Percentiles rank a stretch among this genome's conserved stretches.
phyloP scores from a whole-genome alignment of 2,113 vertebrate species.

The Sclerurus mexicanus region DNA sequence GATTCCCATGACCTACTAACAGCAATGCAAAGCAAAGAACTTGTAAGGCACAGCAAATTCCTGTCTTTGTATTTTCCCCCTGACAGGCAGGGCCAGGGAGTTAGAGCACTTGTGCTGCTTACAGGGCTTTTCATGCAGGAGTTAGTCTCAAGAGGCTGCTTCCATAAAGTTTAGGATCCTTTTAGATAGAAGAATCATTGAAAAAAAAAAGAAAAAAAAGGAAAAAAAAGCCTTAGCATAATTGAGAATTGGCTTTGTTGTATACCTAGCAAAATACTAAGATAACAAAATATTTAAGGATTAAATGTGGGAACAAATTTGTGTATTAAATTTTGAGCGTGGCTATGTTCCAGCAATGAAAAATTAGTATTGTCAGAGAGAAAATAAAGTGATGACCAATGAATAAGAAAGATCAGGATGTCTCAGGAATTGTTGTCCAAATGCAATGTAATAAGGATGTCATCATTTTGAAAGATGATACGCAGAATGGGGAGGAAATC shows the following conservation, averaged over 20 bases:
- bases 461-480: neutral
- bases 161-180: neutral
- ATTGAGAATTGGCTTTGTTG: neutral
- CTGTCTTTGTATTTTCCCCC: neutral
- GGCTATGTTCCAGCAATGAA: neutral
- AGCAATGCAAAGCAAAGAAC: conserved; percentile 3
- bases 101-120: neutral
- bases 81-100: neutral
- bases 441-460: neutral
- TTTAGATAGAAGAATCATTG: neutral
- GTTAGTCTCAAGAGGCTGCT: neutral
- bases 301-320: neutral
- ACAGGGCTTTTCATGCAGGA: neutral
- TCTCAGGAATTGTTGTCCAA: neutral
- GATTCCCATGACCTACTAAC: neutral
- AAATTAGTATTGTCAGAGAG: neutral
- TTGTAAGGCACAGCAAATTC: neutral
- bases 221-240: neutral
- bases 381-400: conserved; percentile 13
- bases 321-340: neutral
- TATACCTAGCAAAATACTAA: neutral
- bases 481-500: neutral
- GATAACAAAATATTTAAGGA: neutral
- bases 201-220: neutral
- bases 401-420: neutral